Percentiles rank a stretch among this genome's conserved stretches.
Evolutionary conservation across 2,888 invertebrate species (phyloP).

Genomic region (Agriopis leucophaearia): DNA sequence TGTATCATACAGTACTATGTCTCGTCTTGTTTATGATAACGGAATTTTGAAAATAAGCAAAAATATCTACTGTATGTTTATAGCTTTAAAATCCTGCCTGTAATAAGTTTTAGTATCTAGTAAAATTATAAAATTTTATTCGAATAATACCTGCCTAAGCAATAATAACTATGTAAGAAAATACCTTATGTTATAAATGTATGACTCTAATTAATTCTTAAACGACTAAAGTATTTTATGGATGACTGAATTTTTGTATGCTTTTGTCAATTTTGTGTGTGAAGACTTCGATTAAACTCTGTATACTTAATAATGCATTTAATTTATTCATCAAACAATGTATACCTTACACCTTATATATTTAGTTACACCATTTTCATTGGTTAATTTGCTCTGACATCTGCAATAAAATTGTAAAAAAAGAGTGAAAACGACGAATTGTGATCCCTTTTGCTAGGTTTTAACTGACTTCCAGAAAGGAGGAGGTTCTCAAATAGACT

Average conservation of each 20-base stretch:
- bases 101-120: too few relatives aligned
- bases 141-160: neutral
- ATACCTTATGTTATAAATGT: constrained; percentile 7
- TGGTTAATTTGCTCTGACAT: too few relatives aligned
- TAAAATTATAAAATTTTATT: neutral
- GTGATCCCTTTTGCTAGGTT: too few relatives aligned
- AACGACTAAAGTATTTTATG: constrained; percentile 5
- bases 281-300: constrained; percentile 7
- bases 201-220: constrained; percentile 1
- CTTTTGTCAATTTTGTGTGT: constrained; percentile 1
- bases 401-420: too few relatives aligned
- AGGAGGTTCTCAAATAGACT: too few relatives aligned
- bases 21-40: too few relatives aligned
- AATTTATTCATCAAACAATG: neutral
- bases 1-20: neutral
- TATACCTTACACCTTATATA: too few relatives aligned
- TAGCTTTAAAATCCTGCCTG: constrained; percentile 6
- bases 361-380: too few relatives aligned
- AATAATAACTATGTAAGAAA: constrained; percentile 14
- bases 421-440: too few relatives aligned
- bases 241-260: neutral
- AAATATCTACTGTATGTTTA: neutral
- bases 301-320: constrained; percentile 2
- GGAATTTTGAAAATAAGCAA: neutral
- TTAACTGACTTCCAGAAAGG: too few relatives aligned